Evolutionary conservation across 2,113 vertebrate genomes (phyloP).

Genomic region (Pygoscelis adeliae): DNA sequence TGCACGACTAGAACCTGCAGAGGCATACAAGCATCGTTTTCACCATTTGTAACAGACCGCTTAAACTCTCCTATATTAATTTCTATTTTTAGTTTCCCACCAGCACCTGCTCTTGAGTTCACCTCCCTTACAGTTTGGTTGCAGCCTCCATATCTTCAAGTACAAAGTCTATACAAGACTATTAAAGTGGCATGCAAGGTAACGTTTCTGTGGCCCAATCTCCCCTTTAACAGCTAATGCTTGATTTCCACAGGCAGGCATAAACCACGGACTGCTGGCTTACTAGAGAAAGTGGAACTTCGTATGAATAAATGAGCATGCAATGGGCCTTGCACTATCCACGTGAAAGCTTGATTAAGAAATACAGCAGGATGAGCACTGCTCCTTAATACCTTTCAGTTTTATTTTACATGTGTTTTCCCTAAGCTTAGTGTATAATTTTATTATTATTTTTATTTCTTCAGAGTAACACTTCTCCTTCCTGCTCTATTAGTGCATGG

Average conservation of each 20-base stretch:
- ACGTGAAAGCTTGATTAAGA: neutral
- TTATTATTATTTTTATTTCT: neutral
- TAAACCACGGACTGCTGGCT: neutral
- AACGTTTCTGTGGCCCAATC: neutral
- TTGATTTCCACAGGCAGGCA: neutral
- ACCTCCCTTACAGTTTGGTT: neutral
- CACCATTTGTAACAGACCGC: neutral
- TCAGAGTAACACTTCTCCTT: neutral
- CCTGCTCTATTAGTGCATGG: neutral
- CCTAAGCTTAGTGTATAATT: neutral
- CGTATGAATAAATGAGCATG: neutral
- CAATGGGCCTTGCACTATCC: neutral
- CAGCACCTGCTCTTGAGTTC: conserved; percentile 28
- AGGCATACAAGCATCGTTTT: neutral
- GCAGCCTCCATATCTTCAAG: neutral
- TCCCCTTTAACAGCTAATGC: neutral
- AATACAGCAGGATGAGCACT: neutral
- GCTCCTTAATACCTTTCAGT: neutral
- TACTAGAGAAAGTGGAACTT: neutral
- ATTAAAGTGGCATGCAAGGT: neutral
- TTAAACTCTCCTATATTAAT: neutral
- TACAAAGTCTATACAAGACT: neutral
- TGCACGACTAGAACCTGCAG: neutral
- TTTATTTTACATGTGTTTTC: neutral
- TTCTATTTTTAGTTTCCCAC: conserved; percentile 19